phyloP scores from a whole-genome alignment of 2,113 vertebrate species.

The Sclerurus mexicanus region DNA sequence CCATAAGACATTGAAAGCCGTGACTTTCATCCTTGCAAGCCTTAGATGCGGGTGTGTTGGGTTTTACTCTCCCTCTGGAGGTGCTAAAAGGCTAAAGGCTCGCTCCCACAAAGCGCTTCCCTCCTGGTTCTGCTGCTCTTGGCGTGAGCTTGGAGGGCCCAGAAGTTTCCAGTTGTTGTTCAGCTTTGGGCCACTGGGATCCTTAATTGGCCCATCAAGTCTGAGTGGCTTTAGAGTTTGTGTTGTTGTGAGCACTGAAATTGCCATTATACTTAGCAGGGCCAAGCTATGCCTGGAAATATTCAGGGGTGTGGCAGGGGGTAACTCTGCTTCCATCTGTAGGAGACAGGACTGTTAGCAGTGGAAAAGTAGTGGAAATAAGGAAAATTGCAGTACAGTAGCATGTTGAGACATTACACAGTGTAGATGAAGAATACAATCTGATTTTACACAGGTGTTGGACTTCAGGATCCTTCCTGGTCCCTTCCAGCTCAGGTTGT shows the following conservation, averaged over 20 bases:
- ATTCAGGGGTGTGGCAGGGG: not conserved
- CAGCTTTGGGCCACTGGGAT: not conserved
- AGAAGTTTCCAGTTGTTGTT: not conserved
- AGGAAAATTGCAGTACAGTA: not conserved
- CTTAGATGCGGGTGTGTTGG: not conserved
- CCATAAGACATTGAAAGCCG: not conserved
- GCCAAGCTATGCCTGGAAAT: not conserved
- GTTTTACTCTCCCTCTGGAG: not conserved
- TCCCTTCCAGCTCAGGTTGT: not conserved
- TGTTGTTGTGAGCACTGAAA: not conserved
- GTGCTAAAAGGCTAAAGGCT: not conserved
- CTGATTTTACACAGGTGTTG: not conserved
- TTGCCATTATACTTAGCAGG: not conserved
- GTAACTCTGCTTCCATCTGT: not conserved
- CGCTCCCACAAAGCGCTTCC: not conserved
- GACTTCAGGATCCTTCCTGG: not conserved
- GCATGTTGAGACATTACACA: not conserved
- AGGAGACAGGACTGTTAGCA: not conserved
- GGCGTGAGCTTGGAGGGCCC: not conserved
- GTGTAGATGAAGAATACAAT: not conserved
- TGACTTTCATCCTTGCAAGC: slow-evolving; percentile 23
- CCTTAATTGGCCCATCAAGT: not conserved
- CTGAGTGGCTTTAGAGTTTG: not conserved
- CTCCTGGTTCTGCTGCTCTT: not conserved
- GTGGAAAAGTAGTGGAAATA: not conserved